A percentile compares a stretch with the other conserved stretches of the same genome.
Evolutionary conservation across 64 coral and sea anemone species (phyloP).

Genomic region (Dendrophyllia cribrosa): DNA sequence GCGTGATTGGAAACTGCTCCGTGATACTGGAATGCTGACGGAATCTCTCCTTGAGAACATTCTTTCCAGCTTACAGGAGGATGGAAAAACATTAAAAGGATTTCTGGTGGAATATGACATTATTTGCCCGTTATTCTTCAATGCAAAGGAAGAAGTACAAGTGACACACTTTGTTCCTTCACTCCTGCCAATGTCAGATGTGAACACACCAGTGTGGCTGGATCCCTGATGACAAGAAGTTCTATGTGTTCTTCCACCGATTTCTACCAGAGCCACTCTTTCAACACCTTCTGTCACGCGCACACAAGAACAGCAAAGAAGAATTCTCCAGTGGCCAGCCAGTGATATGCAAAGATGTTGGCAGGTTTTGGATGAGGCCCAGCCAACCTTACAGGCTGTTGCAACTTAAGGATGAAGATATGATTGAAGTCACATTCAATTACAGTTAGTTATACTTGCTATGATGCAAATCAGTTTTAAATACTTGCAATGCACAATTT

Average conservation of each 20-base stretch:
- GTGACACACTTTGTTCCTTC: slow-evolving; percentile 70
- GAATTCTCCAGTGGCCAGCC: not conserved
- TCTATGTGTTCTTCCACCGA: slow-evolving; percentile 48
- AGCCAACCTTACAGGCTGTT: slow-evolving; percentile 46
- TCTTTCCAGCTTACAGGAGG: not conserved
- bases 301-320: slow-evolving; percentile 29
- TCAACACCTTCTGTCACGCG: slow-evolving; percentile 65
- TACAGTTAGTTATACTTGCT: not conserved
- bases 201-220: slow-evolving; percentile 43
- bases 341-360: slow-evolving; percentile 35
- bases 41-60: slow-evolving; percentile 9
- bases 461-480: too few relatives aligned
- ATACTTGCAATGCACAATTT: too few relatives aligned
- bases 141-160: not conserved
- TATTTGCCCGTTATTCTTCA: slow-evolving; percentile 41
- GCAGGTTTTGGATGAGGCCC: slow-evolving; percentile 67
- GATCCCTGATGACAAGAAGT: slow-evolving; percentile 48
- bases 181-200: slow-evolving; percentile 34
- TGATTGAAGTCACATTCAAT: slow-evolving; percentile 72
- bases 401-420: slow-evolving; percentile 49
- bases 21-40: slow-evolving; percentile 42
- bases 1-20: not conserved
- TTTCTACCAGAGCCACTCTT: slow-evolving; percentile 81
- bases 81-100: not conserved
- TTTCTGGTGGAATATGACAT: slow-evolving; percentile 61